Evolutionary conservation across 1,140 invertebrate genomes (phyloP).

Genomic region (Drosophila gunungcola): DNA sequence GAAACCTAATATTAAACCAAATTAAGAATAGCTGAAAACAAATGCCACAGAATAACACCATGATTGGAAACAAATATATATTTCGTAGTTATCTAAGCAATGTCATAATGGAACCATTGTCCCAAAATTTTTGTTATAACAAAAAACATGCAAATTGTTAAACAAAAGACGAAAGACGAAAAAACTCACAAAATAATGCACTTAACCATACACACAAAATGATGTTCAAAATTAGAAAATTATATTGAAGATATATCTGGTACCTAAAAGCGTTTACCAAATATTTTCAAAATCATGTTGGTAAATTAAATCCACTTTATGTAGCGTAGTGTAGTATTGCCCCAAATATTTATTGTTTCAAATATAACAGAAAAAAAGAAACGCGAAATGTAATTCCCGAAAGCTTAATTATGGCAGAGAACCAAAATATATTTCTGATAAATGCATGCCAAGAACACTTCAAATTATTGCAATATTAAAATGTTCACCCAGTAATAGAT

Average conservation of each 20-base stretch:
- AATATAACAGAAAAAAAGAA: constrained; percentile 10
- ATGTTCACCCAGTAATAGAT: neutral
- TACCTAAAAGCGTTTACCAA: constrained; percentile 71
- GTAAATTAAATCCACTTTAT: constrained; percentile 30
- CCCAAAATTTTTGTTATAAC: constrained; percentile 17
- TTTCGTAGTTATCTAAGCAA: constrained; percentile 60
- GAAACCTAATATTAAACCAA: constrained; percentile 23
- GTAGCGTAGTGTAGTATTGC: constrained; percentile 52
- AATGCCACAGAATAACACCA: constrained; percentile 22
- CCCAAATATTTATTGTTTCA: constrained; percentile 22
- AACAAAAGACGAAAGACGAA: constrained; percentile 5
- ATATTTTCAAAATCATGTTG: constrained; percentile 40
- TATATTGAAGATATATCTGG: constrained; percentile 52
- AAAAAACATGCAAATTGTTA: constrained; percentile 53
- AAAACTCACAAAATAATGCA: constrained; percentile 42
- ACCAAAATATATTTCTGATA: constrained; percentile 15
- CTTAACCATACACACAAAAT: constrained; percentile 54
- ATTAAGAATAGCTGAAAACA: constrained; percentile 24
- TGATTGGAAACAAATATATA: constrained; percentile 42
- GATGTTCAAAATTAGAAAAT: constrained; percentile 56
- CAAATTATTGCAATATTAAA: constrained; percentile 6
- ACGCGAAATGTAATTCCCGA: neutral
- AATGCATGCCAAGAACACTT: constrained; percentile 15
- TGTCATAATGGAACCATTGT: constrained; percentile 28
- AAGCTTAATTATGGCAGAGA: constrained; percentile 15